These are phyloP conservation scores for Dichetophora obliterata DNA, from an alignment of 2,888 invertebrate species.

Conservation along the genomic window DNA sequence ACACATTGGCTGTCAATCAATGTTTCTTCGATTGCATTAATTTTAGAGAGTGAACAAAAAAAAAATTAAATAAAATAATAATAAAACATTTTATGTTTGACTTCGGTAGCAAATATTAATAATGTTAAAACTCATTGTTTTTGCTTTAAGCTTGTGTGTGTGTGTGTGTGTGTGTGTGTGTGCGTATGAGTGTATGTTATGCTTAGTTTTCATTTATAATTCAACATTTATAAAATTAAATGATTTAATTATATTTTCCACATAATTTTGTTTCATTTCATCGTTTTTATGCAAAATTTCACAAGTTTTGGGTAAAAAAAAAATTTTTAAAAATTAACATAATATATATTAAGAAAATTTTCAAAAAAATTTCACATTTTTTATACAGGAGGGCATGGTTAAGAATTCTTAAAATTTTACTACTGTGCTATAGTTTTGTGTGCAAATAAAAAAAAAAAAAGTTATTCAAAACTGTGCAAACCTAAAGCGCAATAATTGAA, in stretches of 20 bases:
- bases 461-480: background rate
- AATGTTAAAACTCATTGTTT: conserved; percentile 6
- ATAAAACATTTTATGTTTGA: conserved; percentile 46
- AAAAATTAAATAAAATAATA: background rate
- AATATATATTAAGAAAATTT: background rate
- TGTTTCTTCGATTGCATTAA: background rate
- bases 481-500: background rate
- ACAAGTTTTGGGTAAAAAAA: background rate
- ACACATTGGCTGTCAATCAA: background rate
- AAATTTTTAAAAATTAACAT: background rate
- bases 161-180: background rate
- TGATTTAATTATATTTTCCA: conserved; percentile 16
- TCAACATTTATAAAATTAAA: conserved; percentile 21
- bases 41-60: background rate
- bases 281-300: background rate
- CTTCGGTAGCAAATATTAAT: conserved; percentile 37
- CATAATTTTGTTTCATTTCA: conserved; percentile 30
- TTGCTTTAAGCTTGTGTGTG: background rate
- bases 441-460: background rate
- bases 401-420: conserved; percentile 38
- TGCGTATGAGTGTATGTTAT: background rate
- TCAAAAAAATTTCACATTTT: conserved; percentile 3
- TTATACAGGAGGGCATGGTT: conserved; percentile 56
- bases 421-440: conserved; percentile 4
- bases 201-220: conserved; percentile 22